A percentile compares a stretch with the other conserved stretches of the same genome.
These are phyloP conservation scores for Sphaeramia orbicularis DNA, from an alignment of 2,797 vertebrate genomes.

Conservation along the genomic window DNA sequence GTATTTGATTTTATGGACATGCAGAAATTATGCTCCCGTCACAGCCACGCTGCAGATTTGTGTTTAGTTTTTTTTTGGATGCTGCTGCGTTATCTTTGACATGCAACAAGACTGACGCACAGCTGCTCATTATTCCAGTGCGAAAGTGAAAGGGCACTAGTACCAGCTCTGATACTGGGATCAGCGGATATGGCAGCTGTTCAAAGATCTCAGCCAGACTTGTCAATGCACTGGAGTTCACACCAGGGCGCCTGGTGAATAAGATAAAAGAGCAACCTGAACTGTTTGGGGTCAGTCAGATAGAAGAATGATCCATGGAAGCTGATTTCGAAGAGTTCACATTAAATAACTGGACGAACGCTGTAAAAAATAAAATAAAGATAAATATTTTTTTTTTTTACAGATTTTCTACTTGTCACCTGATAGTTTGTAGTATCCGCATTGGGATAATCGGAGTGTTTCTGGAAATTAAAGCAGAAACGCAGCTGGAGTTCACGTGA, in stretches of 20 bases:
- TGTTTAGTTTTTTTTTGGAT: no score
- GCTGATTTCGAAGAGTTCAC: no score
- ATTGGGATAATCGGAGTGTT: constrained; percentile 16
- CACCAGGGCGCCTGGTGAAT: constrained; percentile 23
- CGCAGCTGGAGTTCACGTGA: constrained; percentile 65
- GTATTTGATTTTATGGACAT: constrained; percentile 17
- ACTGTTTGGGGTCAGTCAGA: neutral
- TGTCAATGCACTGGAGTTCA: constrained; percentile 12
- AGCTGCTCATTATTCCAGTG: constrained; percentile 30
- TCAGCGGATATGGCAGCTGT: constrained; percentile 21
- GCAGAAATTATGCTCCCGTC: no score
- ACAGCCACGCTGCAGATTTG: no score
- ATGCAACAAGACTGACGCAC: neutral
- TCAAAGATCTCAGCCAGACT: constrained; percentile 26
- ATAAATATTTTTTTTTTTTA: no score
- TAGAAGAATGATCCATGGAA: neutral
- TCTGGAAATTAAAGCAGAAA: constrained; percentile 30
- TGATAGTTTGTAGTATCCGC: constrained; percentile 28
- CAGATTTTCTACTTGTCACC: constrained; percentile 7
- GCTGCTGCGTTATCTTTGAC: neutral
- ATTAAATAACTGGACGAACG: no score
- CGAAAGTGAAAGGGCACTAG: constrained; percentile 30
- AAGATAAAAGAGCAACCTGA: constrained; percentile 29
- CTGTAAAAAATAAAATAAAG: no score
- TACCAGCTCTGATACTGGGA: constrained; percentile 13